phyloP scores from a whole-genome alignment of 2,888 invertebrate species.

The Ophioninae sp. region DNA sequence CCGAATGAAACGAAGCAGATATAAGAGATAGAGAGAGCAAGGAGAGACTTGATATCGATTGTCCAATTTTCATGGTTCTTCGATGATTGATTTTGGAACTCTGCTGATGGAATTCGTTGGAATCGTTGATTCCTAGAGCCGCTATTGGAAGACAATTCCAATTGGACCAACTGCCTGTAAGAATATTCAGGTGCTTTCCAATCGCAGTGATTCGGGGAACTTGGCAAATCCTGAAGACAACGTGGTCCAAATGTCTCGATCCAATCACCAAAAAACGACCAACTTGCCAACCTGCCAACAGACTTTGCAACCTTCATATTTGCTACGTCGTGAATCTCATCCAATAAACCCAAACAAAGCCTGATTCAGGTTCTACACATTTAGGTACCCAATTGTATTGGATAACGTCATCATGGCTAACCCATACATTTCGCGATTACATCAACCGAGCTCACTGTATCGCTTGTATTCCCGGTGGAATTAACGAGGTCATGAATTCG shows the following conservation, averaged over 20 bases:
- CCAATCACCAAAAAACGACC: neutral
- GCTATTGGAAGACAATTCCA: neutral
- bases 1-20: neutral
- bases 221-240: neutral
- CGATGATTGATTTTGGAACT: neutral
- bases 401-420: neutral
- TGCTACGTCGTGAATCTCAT: neutral
- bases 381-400: neutral
- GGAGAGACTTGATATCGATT: neutral
- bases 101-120: neutral
- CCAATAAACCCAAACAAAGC: neutral
- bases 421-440: neutral
- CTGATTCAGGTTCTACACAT: neutral
- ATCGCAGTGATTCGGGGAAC: neutral
- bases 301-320: neutral
- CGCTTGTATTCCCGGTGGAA: neutral
- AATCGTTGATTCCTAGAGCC: neutral
- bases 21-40: neutral
- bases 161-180: neutral
- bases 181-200: neutral
- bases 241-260: neutral
- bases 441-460: neutral
- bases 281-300: neutral
- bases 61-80: neutral
- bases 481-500: neutral